Percentiles rank a stretch among this genome's conserved stretches.
These are phyloP conservation scores for human (Homo sapiens) DNA, from an alignment of 2,113 vertebrate genomes.

Conservation along the genomic window DNA sequence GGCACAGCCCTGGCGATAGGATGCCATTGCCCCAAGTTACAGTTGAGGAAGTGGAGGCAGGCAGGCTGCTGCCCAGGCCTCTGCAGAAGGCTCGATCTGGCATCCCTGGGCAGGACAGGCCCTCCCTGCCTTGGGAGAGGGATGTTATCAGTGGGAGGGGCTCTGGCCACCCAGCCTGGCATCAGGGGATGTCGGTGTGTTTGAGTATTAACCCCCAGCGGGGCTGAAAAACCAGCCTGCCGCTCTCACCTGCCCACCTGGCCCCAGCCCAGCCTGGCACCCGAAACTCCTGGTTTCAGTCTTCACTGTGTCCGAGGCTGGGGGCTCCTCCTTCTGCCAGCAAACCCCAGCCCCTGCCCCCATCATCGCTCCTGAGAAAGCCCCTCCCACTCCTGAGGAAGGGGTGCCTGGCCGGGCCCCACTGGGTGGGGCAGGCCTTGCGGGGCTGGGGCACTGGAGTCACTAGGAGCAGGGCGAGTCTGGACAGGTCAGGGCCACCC, in stretches of 20 bases:
- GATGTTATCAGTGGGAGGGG: background rate
- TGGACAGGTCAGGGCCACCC: background rate
- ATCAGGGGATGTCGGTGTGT: background rate
- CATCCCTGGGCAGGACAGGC: rapidly evolving
- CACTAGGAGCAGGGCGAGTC: background rate
- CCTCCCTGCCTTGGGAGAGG: background rate
- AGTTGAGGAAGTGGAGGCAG: background rate
- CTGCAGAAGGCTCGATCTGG: background rate
- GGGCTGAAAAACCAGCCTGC: background rate
- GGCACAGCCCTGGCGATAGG: rapidly evolving
- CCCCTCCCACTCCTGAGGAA: rapidly evolving
- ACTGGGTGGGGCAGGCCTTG: background rate
- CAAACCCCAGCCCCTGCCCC: rapidly evolving
- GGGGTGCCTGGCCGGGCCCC: background rate
- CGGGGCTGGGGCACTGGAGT: rapidly evolving
- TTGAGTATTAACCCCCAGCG: background rate
- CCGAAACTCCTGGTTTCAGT: slow-evolving; percentile 36
- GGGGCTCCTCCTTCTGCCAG: background rate
- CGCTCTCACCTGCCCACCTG: rapidly evolving
- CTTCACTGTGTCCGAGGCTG: background rate
- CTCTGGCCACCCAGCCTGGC: background rate
- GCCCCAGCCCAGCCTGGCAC: background rate
- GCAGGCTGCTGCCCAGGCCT: rapidly evolving
- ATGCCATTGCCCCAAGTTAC: background rate
- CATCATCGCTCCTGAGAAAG: background rate